Evolutionary conservation across 2,113 vertebrate species (phyloP).

Genomic region (Phrynocephalus versicolor): DNA sequence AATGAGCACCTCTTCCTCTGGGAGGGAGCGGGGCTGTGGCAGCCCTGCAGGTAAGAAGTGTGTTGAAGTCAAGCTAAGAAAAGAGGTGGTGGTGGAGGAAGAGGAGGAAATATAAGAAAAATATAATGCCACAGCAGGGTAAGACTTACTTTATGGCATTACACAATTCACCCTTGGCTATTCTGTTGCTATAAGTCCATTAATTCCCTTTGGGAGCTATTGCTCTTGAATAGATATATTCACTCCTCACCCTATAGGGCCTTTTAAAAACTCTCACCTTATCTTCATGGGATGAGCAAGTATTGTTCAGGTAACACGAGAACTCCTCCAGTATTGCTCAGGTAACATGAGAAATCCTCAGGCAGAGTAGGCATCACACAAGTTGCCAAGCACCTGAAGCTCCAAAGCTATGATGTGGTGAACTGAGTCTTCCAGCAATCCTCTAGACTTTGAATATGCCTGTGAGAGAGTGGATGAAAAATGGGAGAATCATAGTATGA

Average conservation of each 20-base stretch:
- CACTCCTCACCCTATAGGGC: not conserved
- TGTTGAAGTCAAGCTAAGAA: slow-evolving; percentile 57
- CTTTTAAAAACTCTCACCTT: not conserved
- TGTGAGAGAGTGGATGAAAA: too few species aligned
- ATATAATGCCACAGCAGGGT: slow-evolving; percentile 14
- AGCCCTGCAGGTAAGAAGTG: slow-evolving; percentile 45
- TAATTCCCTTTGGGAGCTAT: not conserved
- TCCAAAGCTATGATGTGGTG: too few species aligned
- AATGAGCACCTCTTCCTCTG: slow-evolving; percentile 60
- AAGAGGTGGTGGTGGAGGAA: not conserved
- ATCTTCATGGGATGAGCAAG: not conserved
- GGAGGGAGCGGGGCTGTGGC: slow-evolving; percentile 47
- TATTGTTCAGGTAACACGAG: too few species aligned
- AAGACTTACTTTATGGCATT: not conserved
- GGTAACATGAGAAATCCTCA: too few species aligned
- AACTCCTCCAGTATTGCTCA: too few species aligned
- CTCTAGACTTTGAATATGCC: too few species aligned
- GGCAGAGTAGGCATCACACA: too few species aligned
- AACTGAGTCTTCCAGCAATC: too few species aligned
- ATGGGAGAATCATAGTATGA: too few species aligned
- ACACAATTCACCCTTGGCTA: not conserved
- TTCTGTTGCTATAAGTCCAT: not conserved
- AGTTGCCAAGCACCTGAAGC: too few species aligned
- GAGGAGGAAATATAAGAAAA: not conserved
- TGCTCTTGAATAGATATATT: not conserved